These are phyloP conservation scores for Uropetala carovei DNA, from an alignment of 2,888 invertebrate genomes.

Conservation along the genomic window DNA sequence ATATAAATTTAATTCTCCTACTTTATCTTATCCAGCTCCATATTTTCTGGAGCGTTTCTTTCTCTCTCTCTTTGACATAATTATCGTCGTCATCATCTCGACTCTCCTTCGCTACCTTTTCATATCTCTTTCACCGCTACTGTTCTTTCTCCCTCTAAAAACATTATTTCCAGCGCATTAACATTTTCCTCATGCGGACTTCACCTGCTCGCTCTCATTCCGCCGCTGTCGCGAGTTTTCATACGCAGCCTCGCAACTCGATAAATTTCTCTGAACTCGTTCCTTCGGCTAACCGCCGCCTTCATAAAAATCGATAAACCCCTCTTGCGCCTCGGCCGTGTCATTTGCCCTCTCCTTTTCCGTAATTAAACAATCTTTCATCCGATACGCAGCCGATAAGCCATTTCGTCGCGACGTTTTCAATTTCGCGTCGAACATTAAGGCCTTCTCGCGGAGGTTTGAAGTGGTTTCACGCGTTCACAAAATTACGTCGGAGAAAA, in stretches of 20 bases:
- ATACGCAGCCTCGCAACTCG: neutral
- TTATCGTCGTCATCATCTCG: no score
- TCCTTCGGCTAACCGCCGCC: neutral
- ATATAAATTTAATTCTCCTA: neutral
- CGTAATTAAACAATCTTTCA: conserved; percentile 9
- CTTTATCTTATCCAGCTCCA: neutral
- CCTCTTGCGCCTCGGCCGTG: neutral
- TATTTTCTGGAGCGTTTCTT: neutral
- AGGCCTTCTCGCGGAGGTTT: neutral
- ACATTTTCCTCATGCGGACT: neutral
- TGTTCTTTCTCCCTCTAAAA: neutral
- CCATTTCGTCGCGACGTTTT: neutral
- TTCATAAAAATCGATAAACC: neutral
- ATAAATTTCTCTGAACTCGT: neutral
- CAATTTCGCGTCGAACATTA: neutral
- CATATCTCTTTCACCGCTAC: neutral
- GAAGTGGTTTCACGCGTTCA: neutral
- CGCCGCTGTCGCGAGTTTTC: neutral
- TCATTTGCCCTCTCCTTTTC: neutral
- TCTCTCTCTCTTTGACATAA: no score
- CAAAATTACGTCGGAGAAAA: neutral
- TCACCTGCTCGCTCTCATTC: neutral
- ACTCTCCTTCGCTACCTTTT: neutral
- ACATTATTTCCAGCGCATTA: neutral
- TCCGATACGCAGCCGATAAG: neutral